Conservation (phyloP, 2,888 invertebrate species). For the Raillietiella orientalis region DNA sequence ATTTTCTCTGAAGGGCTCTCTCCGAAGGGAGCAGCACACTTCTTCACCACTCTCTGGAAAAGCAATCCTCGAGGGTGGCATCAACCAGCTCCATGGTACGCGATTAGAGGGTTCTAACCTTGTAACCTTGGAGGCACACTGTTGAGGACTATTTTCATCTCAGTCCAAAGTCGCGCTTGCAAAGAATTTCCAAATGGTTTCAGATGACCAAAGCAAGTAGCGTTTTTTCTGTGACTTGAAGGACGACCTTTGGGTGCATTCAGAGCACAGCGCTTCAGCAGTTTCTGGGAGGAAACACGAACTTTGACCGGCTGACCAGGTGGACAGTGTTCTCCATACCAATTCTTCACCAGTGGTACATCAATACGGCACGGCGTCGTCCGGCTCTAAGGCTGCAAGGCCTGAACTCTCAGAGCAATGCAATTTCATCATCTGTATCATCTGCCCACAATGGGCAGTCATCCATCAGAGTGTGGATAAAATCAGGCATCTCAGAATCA, state of each 20-base stretch:
- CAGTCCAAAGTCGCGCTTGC: slow-evolving; percentile 97
- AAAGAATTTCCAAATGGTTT: slow-evolving; percentile 98
- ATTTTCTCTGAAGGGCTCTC: no score
- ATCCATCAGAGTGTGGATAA: slow-evolving; percentile 65
- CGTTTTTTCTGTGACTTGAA: slow-evolving; percentile 93
- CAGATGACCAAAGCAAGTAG: slow-evolving; percentile 92
- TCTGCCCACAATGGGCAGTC: slow-evolving; percentile 90
- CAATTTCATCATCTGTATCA: slow-evolving; percentile 93
- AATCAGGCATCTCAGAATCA: slow-evolving; percentile 67
- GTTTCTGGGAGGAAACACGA: slow-evolving; percentile 91
- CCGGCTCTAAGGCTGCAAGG: slow-evolving; percentile 93
- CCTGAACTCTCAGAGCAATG: slow-evolving; percentile 82
- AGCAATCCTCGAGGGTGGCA: no score
- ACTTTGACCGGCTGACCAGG: slow-evolving; percentile 96
- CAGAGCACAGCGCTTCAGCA: slow-evolving; percentile 88
- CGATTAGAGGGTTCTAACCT: no score
- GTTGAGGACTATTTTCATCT: slow-evolving; percentile 96
- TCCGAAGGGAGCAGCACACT: no score
- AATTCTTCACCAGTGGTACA: slow-evolving; percentile 83
- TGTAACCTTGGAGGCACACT: slow-evolving; percentile 92
- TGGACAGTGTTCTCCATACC: slow-evolving; percentile 83
- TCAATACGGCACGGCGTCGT: slow-evolving; percentile 67
- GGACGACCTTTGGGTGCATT: slow-evolving; percentile 90
- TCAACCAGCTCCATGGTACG: no score
- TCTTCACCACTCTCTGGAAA: no score